Percentiles rank a stretch among this genome's conserved stretches.
Evolutionary conservation across 1,140 invertebrate genomes (phyloP).

Genomic region (Bombus superbus): DNA sequence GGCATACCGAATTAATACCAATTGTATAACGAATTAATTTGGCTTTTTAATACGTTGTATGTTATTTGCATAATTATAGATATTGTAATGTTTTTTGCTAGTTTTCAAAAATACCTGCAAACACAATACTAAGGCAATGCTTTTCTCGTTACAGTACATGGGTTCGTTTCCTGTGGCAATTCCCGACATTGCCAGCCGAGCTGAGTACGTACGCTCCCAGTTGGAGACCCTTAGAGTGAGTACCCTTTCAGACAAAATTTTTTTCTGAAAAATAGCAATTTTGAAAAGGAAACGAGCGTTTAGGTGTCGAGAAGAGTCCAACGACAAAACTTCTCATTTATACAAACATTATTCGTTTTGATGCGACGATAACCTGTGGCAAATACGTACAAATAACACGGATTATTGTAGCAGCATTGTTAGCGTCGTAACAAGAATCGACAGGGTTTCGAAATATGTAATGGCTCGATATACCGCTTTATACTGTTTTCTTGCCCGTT

Average conservation of each 20-base stretch:
- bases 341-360: too few species aligned
- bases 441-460: too few species aligned
- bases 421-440: too few species aligned
- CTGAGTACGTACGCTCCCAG: conserved; percentile 85
- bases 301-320: background rate
- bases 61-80: background rate
- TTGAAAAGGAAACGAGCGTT: background rate
- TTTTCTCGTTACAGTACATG: conserved; percentile 87
- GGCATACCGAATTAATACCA: background rate
- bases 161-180: conserved; percentile 89
- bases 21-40: background rate
- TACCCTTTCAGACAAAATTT: conserved; percentile 61
- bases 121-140: background rate
- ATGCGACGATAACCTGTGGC: background rate
- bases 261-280: background rate
- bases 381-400: too few species aligned
- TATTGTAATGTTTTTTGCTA: background rate
- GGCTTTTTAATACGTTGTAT: background rate
- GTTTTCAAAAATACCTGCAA: background rate
- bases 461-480: too few species aligned
- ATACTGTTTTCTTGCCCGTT: too few species aligned
- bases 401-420: too few species aligned
- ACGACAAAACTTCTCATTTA: background rate
- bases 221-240: conserved; percentile 86
- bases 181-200: conserved; percentile 85